Percentiles rank a stretch among this genome's conserved stretches.
phyloP scores from a whole-genome alignment of 2,113 vertebrate species.

The Leuciscus idus region DNA sequence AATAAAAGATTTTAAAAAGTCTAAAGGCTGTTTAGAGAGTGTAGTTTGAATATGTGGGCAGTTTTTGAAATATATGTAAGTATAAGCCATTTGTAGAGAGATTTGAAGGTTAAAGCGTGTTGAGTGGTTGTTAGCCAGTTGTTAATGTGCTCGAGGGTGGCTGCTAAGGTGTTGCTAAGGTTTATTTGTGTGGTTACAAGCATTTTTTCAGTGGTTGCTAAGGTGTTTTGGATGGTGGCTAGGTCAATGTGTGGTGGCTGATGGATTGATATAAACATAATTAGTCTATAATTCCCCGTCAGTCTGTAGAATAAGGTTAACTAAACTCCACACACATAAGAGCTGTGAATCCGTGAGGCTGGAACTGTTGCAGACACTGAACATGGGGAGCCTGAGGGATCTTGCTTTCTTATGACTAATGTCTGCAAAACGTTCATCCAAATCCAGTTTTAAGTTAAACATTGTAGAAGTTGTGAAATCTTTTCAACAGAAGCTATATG shows the following conservation, averaged over 20 bases:
- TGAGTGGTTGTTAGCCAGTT: background rate
- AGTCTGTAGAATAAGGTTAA: background rate
- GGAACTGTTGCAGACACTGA: conserved; percentile 26
- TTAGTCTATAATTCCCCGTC: background rate
- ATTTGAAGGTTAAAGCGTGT: background rate
- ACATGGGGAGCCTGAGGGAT: conserved; percentile 32
- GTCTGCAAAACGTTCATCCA: background rate
- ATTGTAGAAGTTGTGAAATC: background rate
- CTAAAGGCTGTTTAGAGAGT: background rate
- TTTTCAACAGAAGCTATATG: background rate
- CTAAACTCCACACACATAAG: background rate
- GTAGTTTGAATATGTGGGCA: background rate
- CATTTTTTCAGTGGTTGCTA: background rate
- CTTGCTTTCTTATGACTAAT: conserved; percentile 33
- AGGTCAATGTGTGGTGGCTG: background rate
- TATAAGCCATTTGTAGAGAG: background rate
- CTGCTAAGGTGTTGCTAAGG: background rate
- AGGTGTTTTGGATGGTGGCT: background rate
- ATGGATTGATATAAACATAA: conserved; percentile 11
- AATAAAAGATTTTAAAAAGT: background rate
- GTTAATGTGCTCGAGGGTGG: background rate
- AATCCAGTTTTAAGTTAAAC: conserved; percentile 10
- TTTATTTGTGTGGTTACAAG: background rate
- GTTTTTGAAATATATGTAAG: background rate
- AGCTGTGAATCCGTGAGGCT: conserved; percentile 54